Base-by-base conservation (phyloP, 2,888 invertebrate genomes). In the Leptopterna dolabrata region DNA sequence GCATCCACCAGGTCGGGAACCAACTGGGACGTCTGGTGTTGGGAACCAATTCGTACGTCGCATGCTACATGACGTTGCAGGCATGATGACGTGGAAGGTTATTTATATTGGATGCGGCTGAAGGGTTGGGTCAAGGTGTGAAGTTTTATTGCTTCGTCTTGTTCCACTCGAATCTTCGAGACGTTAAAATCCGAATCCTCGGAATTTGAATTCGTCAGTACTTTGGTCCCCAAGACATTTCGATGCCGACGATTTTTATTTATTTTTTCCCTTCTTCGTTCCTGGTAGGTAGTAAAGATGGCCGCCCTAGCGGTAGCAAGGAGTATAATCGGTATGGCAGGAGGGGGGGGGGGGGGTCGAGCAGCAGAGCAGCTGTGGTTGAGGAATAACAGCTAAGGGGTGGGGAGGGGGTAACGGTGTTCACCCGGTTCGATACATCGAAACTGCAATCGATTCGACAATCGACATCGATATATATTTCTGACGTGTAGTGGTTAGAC, bases 291-390 rank as follows among this genome's bases (percentile, higher is more conserved):
- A 78, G 78, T 24, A 63, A 73, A 73, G 73, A 73, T 73, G 73
- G 73, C 73, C 36, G 73, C 73, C 73, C 73, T 73, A 16, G 30
- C n/a, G 36, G 78, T 43, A 45, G 24, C 19, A 9, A 78, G 7
- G 24, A 36, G 78, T 2, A 43, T 16, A 11, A 14, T 16, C n/a
- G 78, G 78, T 45, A 19, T 36, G 41, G 1, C 43, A n/a, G 36
- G 41, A 19, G 11, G 78, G 45, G 78, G 45, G 36, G 73, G 41
- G 41, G 41, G 19, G 78, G 14, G 19, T 43, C 78, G 41, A 2
- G 43, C 27, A 41, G 78, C 78, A 24, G 78, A 78, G 78, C 78
- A 78, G 78, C 78, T 78, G 78, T 78, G 78, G 24, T 24, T 78
- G 78, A 45, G 41, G 78, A 78, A 78, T 78, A 78, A 45, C 78